Evolutionary conservation across 92 coral and sea anemone genomes (phyloP).

Genomic region (Porites rus): DNA sequence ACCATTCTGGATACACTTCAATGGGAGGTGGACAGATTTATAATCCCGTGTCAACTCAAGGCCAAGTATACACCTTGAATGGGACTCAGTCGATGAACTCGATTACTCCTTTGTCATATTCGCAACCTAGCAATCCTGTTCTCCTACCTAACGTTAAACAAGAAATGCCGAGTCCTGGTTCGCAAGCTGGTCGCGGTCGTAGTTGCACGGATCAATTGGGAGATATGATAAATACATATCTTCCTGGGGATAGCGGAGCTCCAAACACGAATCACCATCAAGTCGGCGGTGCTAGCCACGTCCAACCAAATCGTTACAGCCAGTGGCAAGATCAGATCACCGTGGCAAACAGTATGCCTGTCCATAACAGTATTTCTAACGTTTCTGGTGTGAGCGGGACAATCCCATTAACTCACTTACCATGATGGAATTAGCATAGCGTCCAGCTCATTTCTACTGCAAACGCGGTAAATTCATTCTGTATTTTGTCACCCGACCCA

Average conservation of each 20-base stretch:
- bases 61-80: conserved; percentile 82
- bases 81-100: conserved; percentile 79
- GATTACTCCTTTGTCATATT: conserved; percentile 72
- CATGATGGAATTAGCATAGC: conserved; percentile 49
- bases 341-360: conserved; percentile 55
- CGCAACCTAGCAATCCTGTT: conserved; percentile 87
- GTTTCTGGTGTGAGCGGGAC: conserved; percentile 87
- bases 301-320: conserved; percentile 64
- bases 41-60: conserved; percentile 86
- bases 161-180: conserved; percentile 86
- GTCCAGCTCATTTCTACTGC: conserved; percentile 44
- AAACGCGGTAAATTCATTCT: conserved; percentile 82
- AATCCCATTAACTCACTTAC: conserved; percentile 96
- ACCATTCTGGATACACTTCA: conserved; percentile 74
- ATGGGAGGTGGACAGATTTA: conserved; percentile 92
- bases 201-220: conserved; percentile 98
- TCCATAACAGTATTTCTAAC: conserved; percentile 63
- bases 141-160: conserved; percentile 91
- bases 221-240: conserved; percentile 99
- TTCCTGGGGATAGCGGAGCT: conserved; percentile 76
- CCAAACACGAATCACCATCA: conserved; percentile 48
- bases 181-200: conserved; percentile 71
- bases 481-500: conserved; percentile 45
- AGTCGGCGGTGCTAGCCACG: conserved; percentile 45
- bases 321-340: conserved; percentile 64